Percentiles rank a stretch among this genome's conserved stretches.
Evolutionary conservation across 2,888 invertebrate species (phyloP).

Genomic region (Pammene aurita): DNA sequence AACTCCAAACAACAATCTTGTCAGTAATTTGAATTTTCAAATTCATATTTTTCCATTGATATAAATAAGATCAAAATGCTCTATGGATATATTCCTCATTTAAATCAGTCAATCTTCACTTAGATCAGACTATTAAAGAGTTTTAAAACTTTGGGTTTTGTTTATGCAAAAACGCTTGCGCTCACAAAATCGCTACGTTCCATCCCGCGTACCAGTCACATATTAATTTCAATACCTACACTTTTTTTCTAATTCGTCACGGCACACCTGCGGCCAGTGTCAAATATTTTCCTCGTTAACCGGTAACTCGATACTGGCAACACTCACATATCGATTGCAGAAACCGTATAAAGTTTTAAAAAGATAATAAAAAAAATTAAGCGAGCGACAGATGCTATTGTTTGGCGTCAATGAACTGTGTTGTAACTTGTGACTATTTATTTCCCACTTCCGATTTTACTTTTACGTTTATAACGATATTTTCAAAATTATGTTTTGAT

Average conservation of each 20-base stretch:
- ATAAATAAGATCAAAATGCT: too few relatives aligned
- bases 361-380: slow-evolving; percentile 59
- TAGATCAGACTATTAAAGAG: too few relatives aligned
- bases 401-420: slow-evolving; percentile 28
- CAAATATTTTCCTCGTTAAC: slow-evolving; percentile 77
- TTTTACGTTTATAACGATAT: not conserved
- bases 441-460: not conserved
- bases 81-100: too few relatives aligned
- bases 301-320: slow-evolving; percentile 72
- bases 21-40: too few relatives aligned
- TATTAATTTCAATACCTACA: slow-evolving; percentile 23
- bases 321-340: slow-evolving; percentile 67
- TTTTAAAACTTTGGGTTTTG: too few relatives aligned
- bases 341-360: slow-evolving; percentile 69
- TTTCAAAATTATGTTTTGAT: too few relatives aligned
- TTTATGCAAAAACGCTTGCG: too few relatives aligned
- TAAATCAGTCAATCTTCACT: too few relatives aligned
- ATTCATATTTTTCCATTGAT: too few relatives aligned
- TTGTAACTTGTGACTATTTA: slow-evolving; percentile 21
- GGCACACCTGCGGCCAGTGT: slow-evolving; percentile 71
- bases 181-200: not conserved
- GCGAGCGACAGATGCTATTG: slow-evolving; percentile 50
- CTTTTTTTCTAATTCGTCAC: slow-evolving; percentile 59
- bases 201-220: slow-evolving; percentile 19
- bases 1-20: too few relatives aligned